Evolutionary conservation across 2,888 invertebrate species (phyloP).

Genomic region (Drosophila phalerata): DNA sequence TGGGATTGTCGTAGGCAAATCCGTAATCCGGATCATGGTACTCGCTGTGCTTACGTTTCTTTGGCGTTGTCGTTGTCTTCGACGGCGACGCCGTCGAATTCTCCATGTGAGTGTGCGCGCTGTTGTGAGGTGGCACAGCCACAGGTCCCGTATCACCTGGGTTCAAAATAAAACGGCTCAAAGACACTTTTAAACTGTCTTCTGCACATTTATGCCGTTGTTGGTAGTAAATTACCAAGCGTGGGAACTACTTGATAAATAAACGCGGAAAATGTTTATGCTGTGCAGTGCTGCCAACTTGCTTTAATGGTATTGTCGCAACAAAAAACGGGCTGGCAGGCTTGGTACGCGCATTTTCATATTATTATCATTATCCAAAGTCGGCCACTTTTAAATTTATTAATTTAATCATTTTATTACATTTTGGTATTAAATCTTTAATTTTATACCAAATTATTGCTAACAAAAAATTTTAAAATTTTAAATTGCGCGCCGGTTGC

Average conservation of each 20-base stretch:
- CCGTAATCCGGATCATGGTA: slow-evolving; percentile 88
- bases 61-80: slow-evolving; percentile 62
- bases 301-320: no score
- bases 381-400: no score
- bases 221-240: slow-evolving; percentile 47
- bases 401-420: no score
- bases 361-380: no score
- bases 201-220: slow-evolving; percentile 63
- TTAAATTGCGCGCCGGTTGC: no score
- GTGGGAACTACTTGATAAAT: slow-evolving; percentile 51
- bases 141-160: slow-evolving; percentile 59
- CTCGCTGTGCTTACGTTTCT: slow-evolving; percentile 85
- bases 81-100: slow-evolving; percentile 50
- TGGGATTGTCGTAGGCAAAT: slow-evolving; percentile 6
- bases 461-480: background rate
- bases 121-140: slow-evolving; percentile 36
- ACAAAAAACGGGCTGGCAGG: no score
- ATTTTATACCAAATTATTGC: slow-evolving; percentile 18
- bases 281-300: slow-evolving; percentile 12
- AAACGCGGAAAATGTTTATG: slow-evolving; percentile 59
- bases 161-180: slow-evolving; percentile 42
- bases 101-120: slow-evolving; percentile 68
- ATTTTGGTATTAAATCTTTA: no score
- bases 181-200: slow-evolving; percentile 32
- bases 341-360: no score